phyloP scores from a whole-genome alignment of 1,140 invertebrate species.

The Palaemon carinicauda region DNA sequence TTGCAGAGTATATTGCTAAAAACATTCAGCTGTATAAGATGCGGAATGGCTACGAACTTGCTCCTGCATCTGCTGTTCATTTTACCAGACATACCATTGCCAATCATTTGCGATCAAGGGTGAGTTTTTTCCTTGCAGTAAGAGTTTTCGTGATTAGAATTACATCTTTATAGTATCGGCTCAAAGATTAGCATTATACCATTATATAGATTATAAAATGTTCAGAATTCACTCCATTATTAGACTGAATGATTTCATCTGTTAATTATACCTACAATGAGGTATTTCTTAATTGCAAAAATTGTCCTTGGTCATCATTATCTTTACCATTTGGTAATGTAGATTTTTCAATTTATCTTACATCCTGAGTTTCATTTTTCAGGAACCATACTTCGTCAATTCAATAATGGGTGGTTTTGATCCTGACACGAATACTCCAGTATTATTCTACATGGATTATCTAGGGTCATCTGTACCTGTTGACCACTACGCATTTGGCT shows the following conservation, averaged over 20 bases:
- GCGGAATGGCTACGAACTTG: conserved; percentile 96
- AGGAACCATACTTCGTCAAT: conserved; percentile 89
- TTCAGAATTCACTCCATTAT: no score
- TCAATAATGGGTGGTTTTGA: conserved; percentile 90
- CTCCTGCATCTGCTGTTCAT: conserved; percentile 88
- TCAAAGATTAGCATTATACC: no score
- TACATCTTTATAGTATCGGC: no score
- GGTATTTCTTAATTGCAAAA: no score
- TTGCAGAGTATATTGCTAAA: conserved; percentile 97
- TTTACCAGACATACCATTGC: conserved; percentile 95
- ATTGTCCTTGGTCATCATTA: no score
- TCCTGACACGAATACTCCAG: conserved; percentile 73
- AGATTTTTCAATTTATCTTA: no score
- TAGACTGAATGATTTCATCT: no score
- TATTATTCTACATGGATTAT: conserved; percentile 94
- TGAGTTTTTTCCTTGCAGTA: conserved; percentile 62
- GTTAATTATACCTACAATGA: no score
- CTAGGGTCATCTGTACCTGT: conserved; percentile 86
- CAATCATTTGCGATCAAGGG: conserved; percentile 88
- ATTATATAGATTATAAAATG: no score
- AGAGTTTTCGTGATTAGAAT: no score
- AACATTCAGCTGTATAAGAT: conserved; percentile 99
- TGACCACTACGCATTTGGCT: conserved; percentile 94
- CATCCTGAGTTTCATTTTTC: background rate
- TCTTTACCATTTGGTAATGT: no score